phyloP scores from a whole-genome alignment of 2,113 vertebrate species.

The Brienomyrus longianalis region DNA sequence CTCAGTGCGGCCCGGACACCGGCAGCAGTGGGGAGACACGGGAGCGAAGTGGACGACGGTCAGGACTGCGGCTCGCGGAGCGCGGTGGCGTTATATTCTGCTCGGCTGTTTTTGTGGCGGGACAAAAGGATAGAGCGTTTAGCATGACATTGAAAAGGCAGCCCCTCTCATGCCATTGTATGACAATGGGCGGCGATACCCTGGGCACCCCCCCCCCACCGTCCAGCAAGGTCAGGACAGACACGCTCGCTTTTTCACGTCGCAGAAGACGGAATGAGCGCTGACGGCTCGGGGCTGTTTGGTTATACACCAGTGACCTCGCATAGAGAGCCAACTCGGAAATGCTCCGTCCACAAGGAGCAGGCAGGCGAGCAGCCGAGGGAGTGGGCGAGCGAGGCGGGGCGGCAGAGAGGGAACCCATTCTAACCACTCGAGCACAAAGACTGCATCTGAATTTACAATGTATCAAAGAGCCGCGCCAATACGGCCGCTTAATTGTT shows the following conservation, averaged over 20 bases:
- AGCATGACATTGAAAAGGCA: constrained; percentile 52
- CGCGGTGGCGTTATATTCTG: constrained; percentile 40
- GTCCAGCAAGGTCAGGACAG: constrained; percentile 41
- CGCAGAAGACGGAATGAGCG: constrained; percentile 41
- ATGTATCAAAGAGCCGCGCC: not conserved
- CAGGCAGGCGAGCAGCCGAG: not conserved
- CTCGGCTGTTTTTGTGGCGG: constrained; percentile 35
- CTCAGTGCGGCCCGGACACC: not conserved
- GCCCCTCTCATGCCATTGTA: constrained; percentile 53
- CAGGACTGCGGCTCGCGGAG: constrained; percentile 34
- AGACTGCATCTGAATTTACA: not conserved
- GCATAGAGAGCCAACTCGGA: constrained; percentile 31
- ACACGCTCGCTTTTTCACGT: constrained; percentile 39
- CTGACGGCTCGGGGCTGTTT: constrained; percentile 44
- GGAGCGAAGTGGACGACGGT: constrained; percentile 38
- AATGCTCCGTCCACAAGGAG: not conserved
- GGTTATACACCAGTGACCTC: constrained; percentile 45
- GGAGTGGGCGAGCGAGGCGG: not conserved
- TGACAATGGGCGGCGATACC: constrained; percentile 53
- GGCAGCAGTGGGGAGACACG: constrained; percentile 21
- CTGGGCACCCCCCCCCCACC: constrained; percentile 14
- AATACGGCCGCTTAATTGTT: not conserved
- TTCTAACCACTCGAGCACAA: constrained; percentile 35
- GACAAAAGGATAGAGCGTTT: constrained; percentile 49
- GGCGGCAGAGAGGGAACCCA: not conserved